Percentiles rank a stretch among this genome's conserved stretches.
These are phyloP conservation scores for Abscondita cerata DNA, from an alignment of 2,888 invertebrate genomes.

Conservation along the genomic window DNA sequence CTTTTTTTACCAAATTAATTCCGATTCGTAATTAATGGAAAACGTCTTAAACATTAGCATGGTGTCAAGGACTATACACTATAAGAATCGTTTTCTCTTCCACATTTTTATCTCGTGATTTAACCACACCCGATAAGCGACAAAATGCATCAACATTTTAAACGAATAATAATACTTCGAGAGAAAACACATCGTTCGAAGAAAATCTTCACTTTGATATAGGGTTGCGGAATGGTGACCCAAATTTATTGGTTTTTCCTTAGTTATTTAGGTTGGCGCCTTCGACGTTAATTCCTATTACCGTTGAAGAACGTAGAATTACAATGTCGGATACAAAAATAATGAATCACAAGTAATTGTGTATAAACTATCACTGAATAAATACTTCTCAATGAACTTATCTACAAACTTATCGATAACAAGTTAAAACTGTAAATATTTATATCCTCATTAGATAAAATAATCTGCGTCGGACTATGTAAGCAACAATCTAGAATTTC, in stretches of 20 bases:
- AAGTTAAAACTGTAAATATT: slow-evolving; percentile 34
- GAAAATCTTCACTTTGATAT: background rate
- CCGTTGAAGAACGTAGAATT: background rate
- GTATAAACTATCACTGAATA: slow-evolving; percentile 21
- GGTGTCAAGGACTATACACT: slow-evolving; percentile 2
- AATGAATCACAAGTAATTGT: slow-evolving; percentile 30
- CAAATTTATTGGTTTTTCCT: slow-evolving; percentile 5
- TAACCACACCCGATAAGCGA: background rate
- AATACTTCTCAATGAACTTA: slow-evolving; percentile 30
- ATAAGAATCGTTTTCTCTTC: slow-evolving; percentile 1
- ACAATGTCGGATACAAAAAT: slow-evolving; percentile 19
- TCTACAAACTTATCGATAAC: slow-evolving; percentile 30
- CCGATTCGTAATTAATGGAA: too few species aligned
- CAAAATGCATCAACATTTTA: too few species aligned
- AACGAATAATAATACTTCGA: too few species aligned
- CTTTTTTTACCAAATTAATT: too few species aligned
- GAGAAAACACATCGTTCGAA: background rate
- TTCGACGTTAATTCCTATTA: slow-evolving; percentile 1
- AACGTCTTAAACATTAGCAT: slow-evolving; percentile 1
- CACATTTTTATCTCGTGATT: slow-evolving; percentile 3
- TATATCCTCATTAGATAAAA: slow-evolving; percentile 34
- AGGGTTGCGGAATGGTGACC: slow-evolving; percentile 3
- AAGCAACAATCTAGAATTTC: background rate
- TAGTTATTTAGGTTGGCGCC: slow-evolving; percentile 6
- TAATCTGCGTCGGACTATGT: slow-evolving; percentile 23